These are phyloP conservation scores for Lontra canadensis DNA, from an alignment of 2,113 vertebrate genomes.

Conservation along the genomic window DNA sequence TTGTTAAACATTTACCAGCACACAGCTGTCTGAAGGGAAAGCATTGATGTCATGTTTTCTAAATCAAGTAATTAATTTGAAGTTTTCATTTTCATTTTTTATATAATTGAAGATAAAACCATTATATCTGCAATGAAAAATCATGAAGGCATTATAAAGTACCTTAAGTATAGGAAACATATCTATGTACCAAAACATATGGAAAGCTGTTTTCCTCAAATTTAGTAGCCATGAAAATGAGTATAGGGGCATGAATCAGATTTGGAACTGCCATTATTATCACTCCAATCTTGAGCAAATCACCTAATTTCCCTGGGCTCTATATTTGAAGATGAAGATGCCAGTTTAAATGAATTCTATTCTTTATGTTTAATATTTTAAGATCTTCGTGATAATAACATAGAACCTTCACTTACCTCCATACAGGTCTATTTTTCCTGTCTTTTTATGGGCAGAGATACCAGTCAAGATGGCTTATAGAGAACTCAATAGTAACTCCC, in stretches of 20 bases:
- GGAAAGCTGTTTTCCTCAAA: background rate
- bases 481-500: background rate
- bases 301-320: background rate
- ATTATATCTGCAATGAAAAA: background rate
- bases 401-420: background rate
- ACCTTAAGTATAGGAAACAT: background rate
- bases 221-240: background rate
- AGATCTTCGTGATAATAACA: background rate
- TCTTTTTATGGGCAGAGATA: background rate
- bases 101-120: background rate
- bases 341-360: background rate
- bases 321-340: constrained; percentile 1
- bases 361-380: background rate
- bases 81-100: background rate
- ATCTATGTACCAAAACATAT: background rate
- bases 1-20: constrained; percentile 2
- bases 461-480: background rate
- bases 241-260: background rate
- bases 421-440: background rate
- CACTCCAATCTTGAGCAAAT: background rate
- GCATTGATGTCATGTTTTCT: background rate
- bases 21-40: constrained; percentile 8
- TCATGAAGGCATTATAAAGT: background rate
- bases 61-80: background rate
- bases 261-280: background rate